Evolutionary conservation across 2,113 vertebrate species (phyloP).

Genomic region (Pyxicephalus adspersus): DNA sequence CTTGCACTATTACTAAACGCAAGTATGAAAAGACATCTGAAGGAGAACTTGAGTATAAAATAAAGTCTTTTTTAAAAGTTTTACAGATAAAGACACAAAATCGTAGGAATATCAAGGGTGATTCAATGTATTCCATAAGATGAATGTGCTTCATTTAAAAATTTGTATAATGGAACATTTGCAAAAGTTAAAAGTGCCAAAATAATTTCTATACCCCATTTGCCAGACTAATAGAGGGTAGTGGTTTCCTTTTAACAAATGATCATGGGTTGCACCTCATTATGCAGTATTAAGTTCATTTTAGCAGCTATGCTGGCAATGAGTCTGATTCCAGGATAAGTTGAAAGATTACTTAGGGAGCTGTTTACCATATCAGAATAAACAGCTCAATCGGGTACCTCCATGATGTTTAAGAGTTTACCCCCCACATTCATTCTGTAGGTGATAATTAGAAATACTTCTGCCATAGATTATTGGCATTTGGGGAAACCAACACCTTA

Average conservation of each 20-base stretch:
- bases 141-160: slow-evolving; percentile 19
- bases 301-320: background rate
- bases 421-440: no score
- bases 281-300: slow-evolving; percentile 22
- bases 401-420: no score
- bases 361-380: no score
- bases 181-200: slow-evolving; percentile 35
- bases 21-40: no score
- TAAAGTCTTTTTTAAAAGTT: no score
- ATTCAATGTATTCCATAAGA: background rate
- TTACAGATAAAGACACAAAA: background rate
- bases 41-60: no score
- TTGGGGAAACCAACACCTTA: no score
- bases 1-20: no score
- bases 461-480: no score
- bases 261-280: slow-evolving; percentile 28
- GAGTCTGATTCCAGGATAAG: background rate
- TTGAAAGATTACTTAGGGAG: background rate
- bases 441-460: no score
- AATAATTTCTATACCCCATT: slow-evolving; percentile 38
- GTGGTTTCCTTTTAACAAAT: slow-evolving; percentile 31
- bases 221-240: slow-evolving; percentile 47
- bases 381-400: no score
- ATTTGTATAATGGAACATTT: slow-evolving; percentile 35
- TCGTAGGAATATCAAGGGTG: background rate